Conservation (phyloP, 92 coral and sea anemone genomes). For the Palythoa caribaeorum region DNA sequence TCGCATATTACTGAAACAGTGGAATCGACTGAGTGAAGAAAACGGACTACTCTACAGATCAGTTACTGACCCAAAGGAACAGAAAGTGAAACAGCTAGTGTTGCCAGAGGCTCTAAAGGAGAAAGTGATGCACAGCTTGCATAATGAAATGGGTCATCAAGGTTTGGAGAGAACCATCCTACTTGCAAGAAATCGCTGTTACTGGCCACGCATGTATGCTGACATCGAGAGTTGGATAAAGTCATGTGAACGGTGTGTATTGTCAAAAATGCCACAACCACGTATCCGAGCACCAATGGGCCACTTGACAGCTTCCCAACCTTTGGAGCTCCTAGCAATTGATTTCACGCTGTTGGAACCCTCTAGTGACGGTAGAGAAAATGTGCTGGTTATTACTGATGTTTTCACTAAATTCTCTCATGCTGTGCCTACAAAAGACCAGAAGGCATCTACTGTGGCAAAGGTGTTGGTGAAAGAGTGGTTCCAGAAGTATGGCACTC, state of each 20-base stretch:
- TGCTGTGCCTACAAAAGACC: constrained; percentile 72
- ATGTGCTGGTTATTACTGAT: constrained; percentile 76
- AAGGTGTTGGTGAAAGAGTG: constrained; percentile 68
- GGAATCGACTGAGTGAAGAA: constrained; percentile 51
- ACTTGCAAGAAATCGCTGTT: constrained; percentile 58
- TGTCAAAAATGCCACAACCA: constrained; percentile 56
- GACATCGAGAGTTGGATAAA: constrained; percentile 66
- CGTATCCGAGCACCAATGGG: constrained; percentile 65
- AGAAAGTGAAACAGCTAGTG: constrained; percentile 55
- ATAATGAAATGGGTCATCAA: constrained; percentile 71
- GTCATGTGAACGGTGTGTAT: constrained; percentile 34
- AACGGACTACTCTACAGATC: constrained; percentile 55
- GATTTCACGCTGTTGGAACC: constrained; percentile 68
- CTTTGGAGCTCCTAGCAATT: constrained; percentile 63
- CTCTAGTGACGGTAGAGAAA: constrained; percentile 69
- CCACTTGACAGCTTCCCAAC: constrained; percentile 50
- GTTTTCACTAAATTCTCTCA: constrained; percentile 70
- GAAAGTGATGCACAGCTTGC: constrained; percentile 58
- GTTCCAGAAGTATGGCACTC: constrained; percentile 67
- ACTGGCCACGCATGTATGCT: constrained; percentile 68
- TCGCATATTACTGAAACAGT: constrained; percentile 59
- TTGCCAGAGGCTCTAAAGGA: constrained; percentile 63
- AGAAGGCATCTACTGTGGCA: constrained; percentile 64
- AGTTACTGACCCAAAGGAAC: constrained; percentile 55
- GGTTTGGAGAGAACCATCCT: constrained; percentile 66